These are phyloP conservation scores for Gouania willdenowi DNA, from an alignment of 2,797 vertebrate genomes.

Conservation along the genomic window DNA sequence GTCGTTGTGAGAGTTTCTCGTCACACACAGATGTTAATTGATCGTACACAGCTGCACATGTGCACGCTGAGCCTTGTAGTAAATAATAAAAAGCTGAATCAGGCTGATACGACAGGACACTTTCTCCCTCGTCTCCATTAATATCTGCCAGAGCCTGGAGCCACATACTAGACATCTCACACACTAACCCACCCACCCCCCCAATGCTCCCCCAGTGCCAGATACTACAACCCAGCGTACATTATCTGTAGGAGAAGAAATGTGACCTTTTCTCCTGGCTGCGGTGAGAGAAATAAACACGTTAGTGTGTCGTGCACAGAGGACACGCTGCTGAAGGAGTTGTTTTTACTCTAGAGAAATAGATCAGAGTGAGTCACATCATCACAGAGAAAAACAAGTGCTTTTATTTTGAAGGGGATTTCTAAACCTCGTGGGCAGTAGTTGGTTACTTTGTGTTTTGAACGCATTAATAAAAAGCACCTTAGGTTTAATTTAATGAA, in stretches of 20 bases:
- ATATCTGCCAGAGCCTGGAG: conserved; percentile 45
- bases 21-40: no score
- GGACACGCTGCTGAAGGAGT: not conserved
- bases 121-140: conserved; percentile 53
- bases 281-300: conserved; percentile 22
- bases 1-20: no score
- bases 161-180: conserved; percentile 26
- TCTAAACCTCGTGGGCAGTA: no score
- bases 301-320: conserved; percentile 6
- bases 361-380: no score
- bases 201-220: conserved; percentile 9
- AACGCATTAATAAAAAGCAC: no score
- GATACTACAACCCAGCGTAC: conserved; percentile 41
- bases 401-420: no score
- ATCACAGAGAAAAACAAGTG: no score
- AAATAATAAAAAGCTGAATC: conserved; percentile 9
- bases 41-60: no score
- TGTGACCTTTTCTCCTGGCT: conserved; percentile 41
- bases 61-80: conserved; percentile 2
- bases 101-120: conserved; percentile 26
- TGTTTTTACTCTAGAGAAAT: conserved; percentile 8
- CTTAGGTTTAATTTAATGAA: no score
- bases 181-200: conserved; percentile 11
- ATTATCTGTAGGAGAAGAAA: conserved; percentile 47
- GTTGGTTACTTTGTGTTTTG: no score